phyloP scores from a whole-genome alignment of 2,797 vertebrate genomes.

The Rhinophrynus dorsalis region DNA sequence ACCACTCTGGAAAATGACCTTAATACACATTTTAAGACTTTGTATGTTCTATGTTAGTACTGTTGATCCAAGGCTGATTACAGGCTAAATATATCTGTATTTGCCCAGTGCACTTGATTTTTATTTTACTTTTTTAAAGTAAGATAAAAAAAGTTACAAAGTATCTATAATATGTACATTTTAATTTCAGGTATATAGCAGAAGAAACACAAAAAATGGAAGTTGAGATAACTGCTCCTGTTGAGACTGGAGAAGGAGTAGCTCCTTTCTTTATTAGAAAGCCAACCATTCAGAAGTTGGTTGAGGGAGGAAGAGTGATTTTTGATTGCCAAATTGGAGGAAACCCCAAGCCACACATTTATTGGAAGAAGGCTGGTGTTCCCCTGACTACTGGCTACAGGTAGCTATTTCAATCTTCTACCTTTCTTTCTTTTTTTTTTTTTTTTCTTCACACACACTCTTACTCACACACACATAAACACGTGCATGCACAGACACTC shows the following conservation, averaged over 20 bases:
- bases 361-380: slow-evolving; percentile 87
- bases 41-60: no score
- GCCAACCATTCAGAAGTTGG: slow-evolving; percentile 82
- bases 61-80: no score
- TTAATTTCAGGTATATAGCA: slow-evolving; percentile 66
- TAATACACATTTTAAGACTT: no score
- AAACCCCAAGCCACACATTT: slow-evolving; percentile 83
- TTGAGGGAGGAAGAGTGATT: slow-evolving; percentile 87
- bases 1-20: no score
- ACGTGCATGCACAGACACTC: no score
- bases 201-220: slow-evolving; percentile 76
- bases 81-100: no score
- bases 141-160: no score
- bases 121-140: no score
- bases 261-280: slow-evolving; percentile 77
- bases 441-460: no score
- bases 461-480: no score
- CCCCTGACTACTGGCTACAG: slow-evolving; percentile 88
- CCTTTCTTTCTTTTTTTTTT: no score
- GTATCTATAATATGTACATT: background rate
- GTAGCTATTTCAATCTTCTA: slow-evolving; percentile 64
- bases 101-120: no score
- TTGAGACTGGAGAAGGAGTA: slow-evolving; percentile 69
- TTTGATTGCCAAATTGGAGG: slow-evolving; percentile 91
- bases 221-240: slow-evolving; percentile 69